Conservation (phyloP, 1,140 invertebrate species). For the Diploscapter pachys region DNA sequence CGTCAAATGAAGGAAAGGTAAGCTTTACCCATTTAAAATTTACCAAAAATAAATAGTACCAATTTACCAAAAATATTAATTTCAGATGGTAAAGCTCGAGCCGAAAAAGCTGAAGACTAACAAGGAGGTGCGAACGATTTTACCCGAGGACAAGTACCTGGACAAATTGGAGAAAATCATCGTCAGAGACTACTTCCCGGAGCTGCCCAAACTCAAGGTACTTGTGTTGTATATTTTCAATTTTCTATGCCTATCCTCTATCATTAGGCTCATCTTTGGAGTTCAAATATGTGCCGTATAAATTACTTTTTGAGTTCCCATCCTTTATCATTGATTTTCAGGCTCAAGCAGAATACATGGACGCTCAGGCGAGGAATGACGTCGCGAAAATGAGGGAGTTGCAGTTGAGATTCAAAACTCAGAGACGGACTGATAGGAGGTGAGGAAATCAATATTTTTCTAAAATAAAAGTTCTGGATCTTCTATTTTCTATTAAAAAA, state of each 20-base stretch:
- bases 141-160: constrained; percentile 60
- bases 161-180: constrained; percentile 88
- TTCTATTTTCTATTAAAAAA: neutral
- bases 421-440: constrained; percentile 35
- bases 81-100: constrained; percentile 36
- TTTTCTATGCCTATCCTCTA: neutral
- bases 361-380: constrained; percentile 84
- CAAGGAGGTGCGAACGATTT: constrained; percentile 40
- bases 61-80: neutral
- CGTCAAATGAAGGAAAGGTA: constrained; percentile 27
- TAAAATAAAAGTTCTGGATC: neutral
- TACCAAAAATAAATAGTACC: neutral
- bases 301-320: too few relatives aligned
- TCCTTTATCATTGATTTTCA: constrained; percentile 23
- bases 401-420: constrained; percentile 70
- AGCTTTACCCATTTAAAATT: constrained; percentile 2
- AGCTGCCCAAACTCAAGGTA: constrained; percentile 79
- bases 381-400: constrained; percentile 78
- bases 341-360: constrained; percentile 86
- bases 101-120: constrained; percentile 35
- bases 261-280: too few relatives aligned
- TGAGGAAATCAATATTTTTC: constrained; percentile 1
- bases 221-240: constrained; percentile 5
- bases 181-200: constrained; percentile 92
- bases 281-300: too few relatives aligned